These are phyloP conservation scores for Hyles euphorbiae DNA, from an alignment of 1,140 invertebrate genomes.

Conservation along the genomic window DNA sequence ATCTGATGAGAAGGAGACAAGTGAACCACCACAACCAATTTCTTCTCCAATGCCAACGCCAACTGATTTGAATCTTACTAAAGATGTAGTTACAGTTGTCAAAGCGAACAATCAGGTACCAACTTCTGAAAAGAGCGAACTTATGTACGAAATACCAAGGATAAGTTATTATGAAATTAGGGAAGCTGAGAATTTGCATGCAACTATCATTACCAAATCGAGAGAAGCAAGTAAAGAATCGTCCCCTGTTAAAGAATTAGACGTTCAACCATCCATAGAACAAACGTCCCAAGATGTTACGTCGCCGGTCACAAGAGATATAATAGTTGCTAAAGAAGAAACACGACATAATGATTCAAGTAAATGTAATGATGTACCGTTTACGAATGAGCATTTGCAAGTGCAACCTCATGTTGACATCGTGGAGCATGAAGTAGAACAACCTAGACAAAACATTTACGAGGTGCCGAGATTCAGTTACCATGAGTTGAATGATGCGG, in stretches of 20 bases:
- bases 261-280: neutral
- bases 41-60: too few species aligned
- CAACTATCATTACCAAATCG: constrained; percentile 7
- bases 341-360: neutral
- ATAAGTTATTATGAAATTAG: constrained; percentile 33
- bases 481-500: constrained; percentile 35
- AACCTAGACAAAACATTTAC: constrained; percentile 11
- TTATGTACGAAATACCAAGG: constrained; percentile 16
- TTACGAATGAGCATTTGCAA: constrained; percentile 1
- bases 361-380: neutral
- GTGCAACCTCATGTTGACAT: constrained; percentile 1
- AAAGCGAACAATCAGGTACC: too few species aligned
- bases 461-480: constrained; percentile 32
- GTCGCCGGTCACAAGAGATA: neutral
- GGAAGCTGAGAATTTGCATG: constrained; percentile 33
- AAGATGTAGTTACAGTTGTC: too few species aligned
- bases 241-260: constrained; percentile 5
- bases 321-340: neutral
- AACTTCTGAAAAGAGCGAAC: too few species aligned
- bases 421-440: constrained; percentile 6
- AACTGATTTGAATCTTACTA: too few species aligned
- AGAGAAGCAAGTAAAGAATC: constrained; percentile 10
- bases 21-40: too few species aligned
- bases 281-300: neutral
- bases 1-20: too few species aligned